A percentile compares a stretch with the other conserved stretches of the same genome.
Conservation (phyloP, 2,113 vertebrate genomes). For the Alligator mississippiensis region DNA sequence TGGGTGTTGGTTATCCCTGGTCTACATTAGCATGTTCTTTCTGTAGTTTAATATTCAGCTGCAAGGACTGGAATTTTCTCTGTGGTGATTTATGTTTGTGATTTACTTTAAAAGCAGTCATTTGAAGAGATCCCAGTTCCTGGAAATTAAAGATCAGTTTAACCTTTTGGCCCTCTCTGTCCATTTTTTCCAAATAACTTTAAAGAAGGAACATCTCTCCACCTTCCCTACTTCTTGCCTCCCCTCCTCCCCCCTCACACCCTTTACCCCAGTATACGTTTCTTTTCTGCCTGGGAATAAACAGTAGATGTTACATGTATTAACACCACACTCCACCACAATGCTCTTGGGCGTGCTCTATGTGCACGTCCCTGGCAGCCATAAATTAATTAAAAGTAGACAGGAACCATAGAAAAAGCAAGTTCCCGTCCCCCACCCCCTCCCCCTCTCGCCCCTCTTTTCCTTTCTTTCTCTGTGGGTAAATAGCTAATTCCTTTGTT, state of each 20-base stretch:
- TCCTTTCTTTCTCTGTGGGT: conserved; percentile 78
- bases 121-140: neutral
- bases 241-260: conserved; percentile 27
- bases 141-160: neutral
- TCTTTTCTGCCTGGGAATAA: conserved; percentile 58
- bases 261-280: conserved; percentile 17
- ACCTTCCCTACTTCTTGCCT: neutral
- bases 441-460: conserved; percentile 38
- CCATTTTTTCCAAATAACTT: neutral
- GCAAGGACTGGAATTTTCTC: neutral
- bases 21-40: neutral
- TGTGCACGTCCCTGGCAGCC: conserved; percentile 73
- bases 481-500: conserved; percentile 89
- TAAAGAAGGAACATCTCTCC: conserved; percentile 11
- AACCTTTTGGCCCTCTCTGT: conserved; percentile 23
- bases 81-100: neutral
- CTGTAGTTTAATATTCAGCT: neutral
- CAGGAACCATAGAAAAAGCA: conserved; percentile 73
- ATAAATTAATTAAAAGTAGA: conserved; percentile 89
- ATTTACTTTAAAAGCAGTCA: neutral
- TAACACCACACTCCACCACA: conserved; percentile 35
- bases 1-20: neutral
- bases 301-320: conserved; percentile 55
- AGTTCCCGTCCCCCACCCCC: conserved; percentile 54
- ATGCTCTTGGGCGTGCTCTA: conserved; percentile 57